Base-by-base conservation (phyloP, 2,888 invertebrate species). In the Hydrotaea diabolus region DNA sequence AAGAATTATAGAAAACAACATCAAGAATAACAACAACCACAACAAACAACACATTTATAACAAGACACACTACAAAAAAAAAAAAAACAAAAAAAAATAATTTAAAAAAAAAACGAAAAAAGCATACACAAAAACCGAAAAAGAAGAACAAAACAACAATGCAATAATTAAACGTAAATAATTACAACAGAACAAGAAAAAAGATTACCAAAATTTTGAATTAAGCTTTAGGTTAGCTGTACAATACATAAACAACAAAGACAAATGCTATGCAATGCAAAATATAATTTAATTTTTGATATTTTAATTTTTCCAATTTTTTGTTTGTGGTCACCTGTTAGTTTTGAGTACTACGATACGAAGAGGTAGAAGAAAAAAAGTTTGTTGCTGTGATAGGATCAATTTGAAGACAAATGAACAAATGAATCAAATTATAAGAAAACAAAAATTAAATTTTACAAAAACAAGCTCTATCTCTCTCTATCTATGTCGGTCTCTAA, bases 371-470 rank as follows among this genome's bases (percentile, higher is more conserved):
- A 80, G 64, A 85, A 85, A 86, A 85, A 62, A 87, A 86, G 86
- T 88, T 88, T 87, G 87, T 87, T 88, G 88, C 88, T 88, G 88
- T 88, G 88, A 88, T 88, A 88, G 85, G 87, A 87, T 86, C 88
- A 86, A 87, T 87, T 87, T 79, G 73, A 82, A 79, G 69, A 72
- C 13, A 74, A 77, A 74, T 69, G 77, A 86, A 86, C 83, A 72
- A 82, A 86, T 81, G 59, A 82, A 85, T 86, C 71, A 77, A 62
- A 82, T 71, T 74, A 78, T 75, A 71, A 43, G 21, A 74, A 39
- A 53, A 74, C 57, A 62, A 77, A 64, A 49, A 36, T n/a, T n/a
- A 39, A 39, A 15, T 69, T 75, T 64, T 53, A 53, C 76, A 49
- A 77, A 75, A 26, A 19, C 5, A 31, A 53, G 31, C 36, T 13